Base-by-base conservation (phyloP, 2,888 invertebrate species). In the Arctia plantaginis region DNA sequence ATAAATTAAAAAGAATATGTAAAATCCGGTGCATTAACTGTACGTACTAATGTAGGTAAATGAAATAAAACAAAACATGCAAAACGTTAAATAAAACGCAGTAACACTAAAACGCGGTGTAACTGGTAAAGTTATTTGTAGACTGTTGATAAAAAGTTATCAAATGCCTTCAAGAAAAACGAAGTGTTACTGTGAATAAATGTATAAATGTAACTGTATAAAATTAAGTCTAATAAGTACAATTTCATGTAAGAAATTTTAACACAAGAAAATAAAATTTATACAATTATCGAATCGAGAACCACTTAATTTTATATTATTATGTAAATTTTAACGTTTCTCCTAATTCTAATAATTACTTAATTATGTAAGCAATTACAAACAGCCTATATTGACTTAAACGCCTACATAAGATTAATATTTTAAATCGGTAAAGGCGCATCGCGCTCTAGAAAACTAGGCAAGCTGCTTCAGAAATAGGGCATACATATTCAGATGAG, bases 321-420 rank as follows among this genome's bases (percentile, higher is more conserved):
- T 77, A 83, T 41, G 72, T 18, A 4, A 62, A 66, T 76, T 76
- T 41, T 71, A 78, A 72, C 27, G 35, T 33, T 76, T 75, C 74
- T 30, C 68, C 35, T 71, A 74, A 66, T 76, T 77, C 74, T 65
- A 73, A 75, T 75, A 81, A 83, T 81, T 71, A 73, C 82, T 85
- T 81, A 78, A 81, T 85, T 83, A 83, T 76, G 41, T 68, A 35
- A 51, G 69, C 73, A 70, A 66, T 83, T 79, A 80, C 70, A 75
- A 59, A 72, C 67, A 72, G 51, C 71, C 72, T 44, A 71, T 84
- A 84, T 84, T 84, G 80, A 79, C 68, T 65, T 76, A 77, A 66
- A 83, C 83, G 76, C 84, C 85, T 77, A 84, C 85, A 72, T 65
- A 71, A 72, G 74, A 76, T 77, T 76, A 77, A 66, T 81, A 75